Evolutionary conservation across 2,797 vertebrate species (phyloP), one percentile per base, ranked within the genome.

Genomic region (Oreochromis mossambicus): DNA sequence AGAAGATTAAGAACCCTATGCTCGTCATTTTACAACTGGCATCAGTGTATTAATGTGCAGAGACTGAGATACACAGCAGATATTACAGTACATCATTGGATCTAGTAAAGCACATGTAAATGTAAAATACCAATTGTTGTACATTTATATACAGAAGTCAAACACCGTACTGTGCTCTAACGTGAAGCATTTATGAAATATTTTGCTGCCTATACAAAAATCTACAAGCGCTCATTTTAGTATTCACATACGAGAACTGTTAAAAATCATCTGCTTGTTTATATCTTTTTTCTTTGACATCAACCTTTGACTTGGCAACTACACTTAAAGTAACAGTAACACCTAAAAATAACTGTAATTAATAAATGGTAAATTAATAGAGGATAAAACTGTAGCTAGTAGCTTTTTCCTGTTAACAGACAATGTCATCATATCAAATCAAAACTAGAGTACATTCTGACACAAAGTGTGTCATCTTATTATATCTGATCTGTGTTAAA

Each of bases 171-270:
- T 93, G 87, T 84, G 83, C 84, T 90, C 85, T 52, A 83, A 86
- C 83, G 82, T 68, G 79, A 91, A 78, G 89, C 52, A 26, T 85
- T 83, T 84, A 73, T 87, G 88, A 91, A 89, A 89, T 85, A 87
- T 82, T 90, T 76, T 90, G 85, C 87, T 85, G 89, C 85, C 89
- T 94, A 93, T 95, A 95, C 91, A 95, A 91, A 93, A 94, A 92
- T 94, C 92, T 95, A 93, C 91, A 94, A 91, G 93, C 91, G 21
- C 80, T 85, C 2, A 11, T 36, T 91, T 91, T 88, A 91, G 87
- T 91, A 91, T 94, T 91, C 89, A 94, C 90, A 93, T 78, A 56
- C 88, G 81, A 84, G 52, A 77, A 85, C 76, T 84, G 88, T 91
- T 89, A 85, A 87, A 83, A 87, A 85, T 55, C 38, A 92, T 38